Evolutionary conservation across 2,888 invertebrate genomes (phyloP).

Genomic region (Argynnis bischoffii): DNA sequence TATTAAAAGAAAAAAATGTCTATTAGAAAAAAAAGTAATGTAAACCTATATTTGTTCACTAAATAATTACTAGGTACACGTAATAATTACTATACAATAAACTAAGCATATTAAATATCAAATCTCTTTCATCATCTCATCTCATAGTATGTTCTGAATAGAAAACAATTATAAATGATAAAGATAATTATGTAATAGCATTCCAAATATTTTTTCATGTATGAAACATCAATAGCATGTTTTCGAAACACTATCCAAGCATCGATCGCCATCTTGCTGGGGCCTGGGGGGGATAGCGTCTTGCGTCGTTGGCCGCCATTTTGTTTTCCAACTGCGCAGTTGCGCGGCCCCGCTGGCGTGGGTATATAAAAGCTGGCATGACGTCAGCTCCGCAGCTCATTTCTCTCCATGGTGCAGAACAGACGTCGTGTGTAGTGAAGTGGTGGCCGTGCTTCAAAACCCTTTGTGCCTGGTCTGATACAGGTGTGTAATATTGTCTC

Average conservation of each 20-base stretch:
- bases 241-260: slow-evolving; percentile 19
- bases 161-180: too few species aligned
- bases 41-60: too few species aligned
- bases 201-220: too few species aligned
- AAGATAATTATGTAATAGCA: too few species aligned
- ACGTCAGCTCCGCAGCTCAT: slow-evolving; percentile 63
- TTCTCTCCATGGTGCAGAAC: slow-evolving; percentile 55
- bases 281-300: slow-evolving; percentile 27
- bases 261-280: slow-evolving; percentile 47
- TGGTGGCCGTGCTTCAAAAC: slow-evolving; percentile 56
- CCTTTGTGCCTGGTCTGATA: slow-evolving; percentile 71
- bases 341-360: slow-evolving; percentile 50
- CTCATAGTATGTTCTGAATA: too few species aligned
- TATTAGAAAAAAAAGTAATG: too few species aligned
- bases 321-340: slow-evolving; percentile 66
- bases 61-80: too few species aligned
- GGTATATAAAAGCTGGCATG: slow-evolving; percentile 62
- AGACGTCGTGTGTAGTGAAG: slow-evolving; percentile 66
- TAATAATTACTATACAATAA: too few species aligned
- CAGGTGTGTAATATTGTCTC: slow-evolving; percentile 76
- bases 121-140: too few species aligned
- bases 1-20: too few species aligned
- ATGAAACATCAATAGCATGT: slow-evolving; percentile 3
- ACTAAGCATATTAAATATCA: too few species aligned
- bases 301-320: slow-evolving; percentile 59